Percentiles rank a stretch among this genome's conserved stretches.
Conservation (phyloP, 53 echinoderm and acorn worm species). For the Crossaster papposus region DNA sequence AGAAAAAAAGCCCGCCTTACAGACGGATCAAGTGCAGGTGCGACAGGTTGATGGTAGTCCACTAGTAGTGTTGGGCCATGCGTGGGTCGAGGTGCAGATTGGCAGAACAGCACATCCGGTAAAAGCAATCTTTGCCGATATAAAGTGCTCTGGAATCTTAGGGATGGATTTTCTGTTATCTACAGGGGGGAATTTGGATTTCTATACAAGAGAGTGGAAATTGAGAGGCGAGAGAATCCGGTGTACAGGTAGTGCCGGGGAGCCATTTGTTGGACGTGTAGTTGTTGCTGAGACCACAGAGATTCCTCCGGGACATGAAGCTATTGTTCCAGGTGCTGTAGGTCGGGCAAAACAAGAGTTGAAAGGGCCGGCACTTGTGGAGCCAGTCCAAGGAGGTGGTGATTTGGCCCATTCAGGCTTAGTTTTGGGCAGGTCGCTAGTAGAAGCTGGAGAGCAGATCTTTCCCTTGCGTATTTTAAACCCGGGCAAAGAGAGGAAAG, state of each 20-base stretch:
- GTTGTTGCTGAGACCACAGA: no score
- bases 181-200: slow-evolving; percentile 2
- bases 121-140: background rate
- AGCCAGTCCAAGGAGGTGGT: no score
- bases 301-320: slow-evolving; percentile 16
- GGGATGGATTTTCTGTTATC: slow-evolving; percentile 13
- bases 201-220: background rate
- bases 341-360: background rate
- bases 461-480: no score
- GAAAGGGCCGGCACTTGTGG: background rate
- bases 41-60: no score
- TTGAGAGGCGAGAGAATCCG: background rate
- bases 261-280: slow-evolving; percentile 24
- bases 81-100: slow-evolving; percentile 9
- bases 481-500: background rate
- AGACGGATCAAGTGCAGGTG: no score
- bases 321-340: no score
- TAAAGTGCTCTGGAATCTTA: background rate
- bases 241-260: no score
- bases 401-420: no score
- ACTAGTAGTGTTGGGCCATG: background rate
- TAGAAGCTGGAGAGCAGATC: no score
- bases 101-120: background rate
- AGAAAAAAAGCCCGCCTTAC: no score
- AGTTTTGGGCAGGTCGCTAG: no score